Evolutionary conservation across 2,113 vertebrate species (phyloP).

Genomic region (Nyctereutes procyonoides): DNA sequence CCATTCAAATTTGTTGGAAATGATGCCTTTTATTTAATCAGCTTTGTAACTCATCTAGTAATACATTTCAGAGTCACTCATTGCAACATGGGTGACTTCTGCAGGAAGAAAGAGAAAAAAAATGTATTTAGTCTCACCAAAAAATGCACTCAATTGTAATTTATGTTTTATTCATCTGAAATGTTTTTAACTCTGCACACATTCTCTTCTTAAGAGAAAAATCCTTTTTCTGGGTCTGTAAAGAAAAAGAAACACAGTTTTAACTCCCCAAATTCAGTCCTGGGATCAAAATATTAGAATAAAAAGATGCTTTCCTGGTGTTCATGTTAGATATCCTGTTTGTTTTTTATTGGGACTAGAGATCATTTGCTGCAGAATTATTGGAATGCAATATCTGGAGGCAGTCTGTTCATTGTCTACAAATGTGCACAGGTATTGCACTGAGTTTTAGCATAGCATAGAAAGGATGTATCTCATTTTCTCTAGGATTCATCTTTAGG

Average conservation of each 20-base stretch:
- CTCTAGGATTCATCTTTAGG: neutral
- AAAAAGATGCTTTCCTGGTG: neutral
- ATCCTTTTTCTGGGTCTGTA: neutral
- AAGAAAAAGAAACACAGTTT: neutral
- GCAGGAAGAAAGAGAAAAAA: neutral
- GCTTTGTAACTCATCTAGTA: neutral
- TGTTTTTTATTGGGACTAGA: neutral
- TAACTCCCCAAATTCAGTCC: neutral
- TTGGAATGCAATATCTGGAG: neutral
- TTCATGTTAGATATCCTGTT: neutral
- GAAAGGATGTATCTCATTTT: neutral
- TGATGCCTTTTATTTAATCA: neutral
- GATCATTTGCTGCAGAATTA: neutral
- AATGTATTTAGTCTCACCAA: neutral
- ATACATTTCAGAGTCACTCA: neutral
- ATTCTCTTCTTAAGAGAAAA: neutral
- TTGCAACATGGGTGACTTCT: neutral
- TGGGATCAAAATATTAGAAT: neutral
- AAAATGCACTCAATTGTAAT: neutral
- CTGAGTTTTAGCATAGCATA: neutral
- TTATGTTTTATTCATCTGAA: neutral
- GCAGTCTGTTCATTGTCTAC: neutral
- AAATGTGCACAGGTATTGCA: neutral
- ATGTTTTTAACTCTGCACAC: neutral
- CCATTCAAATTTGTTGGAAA: neutral